Conservation (phyloP, 2,888 invertebrate species). For the Mesoligia furuncula region DNA sequence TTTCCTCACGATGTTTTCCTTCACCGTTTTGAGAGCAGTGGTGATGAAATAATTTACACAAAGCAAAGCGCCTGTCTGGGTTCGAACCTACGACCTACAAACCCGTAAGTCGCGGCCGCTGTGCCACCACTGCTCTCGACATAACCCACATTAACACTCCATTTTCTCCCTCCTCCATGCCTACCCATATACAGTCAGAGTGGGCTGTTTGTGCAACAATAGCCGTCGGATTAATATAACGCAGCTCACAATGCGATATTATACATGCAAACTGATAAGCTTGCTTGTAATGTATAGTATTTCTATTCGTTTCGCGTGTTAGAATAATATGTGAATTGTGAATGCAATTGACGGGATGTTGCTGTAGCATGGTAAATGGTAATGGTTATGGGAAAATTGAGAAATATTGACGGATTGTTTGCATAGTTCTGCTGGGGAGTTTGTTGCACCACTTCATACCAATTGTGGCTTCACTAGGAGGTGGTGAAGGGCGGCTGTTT, state of each 20-base stretch:
- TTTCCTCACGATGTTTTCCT: too few relatives aligned
- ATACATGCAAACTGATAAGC: slow-evolving; percentile 63
- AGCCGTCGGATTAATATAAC: slow-evolving; percentile 59
- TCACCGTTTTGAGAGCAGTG: too few relatives aligned
- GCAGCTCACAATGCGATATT: slow-evolving; percentile 59
- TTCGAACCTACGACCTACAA: too few relatives aligned
- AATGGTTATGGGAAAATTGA: slow-evolving; percentile 50
- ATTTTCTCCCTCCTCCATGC: slow-evolving; percentile 10
- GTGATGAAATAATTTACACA: too few relatives aligned
- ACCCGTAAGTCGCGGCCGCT: too few relatives aligned
- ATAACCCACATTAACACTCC: background rate
- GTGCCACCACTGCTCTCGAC: background rate
- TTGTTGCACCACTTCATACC: background rate
- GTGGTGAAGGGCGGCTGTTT: background rate
- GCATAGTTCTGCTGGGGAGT: background rate
- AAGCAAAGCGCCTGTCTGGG: too few relatives aligned
- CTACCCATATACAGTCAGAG: slow-evolving; percentile 54
- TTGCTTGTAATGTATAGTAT: slow-evolving; percentile 51
- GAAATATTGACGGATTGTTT: slow-evolving; percentile 19
- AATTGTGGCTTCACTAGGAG: background rate
- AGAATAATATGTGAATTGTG: slow-evolving; percentile 35
- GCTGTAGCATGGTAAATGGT: slow-evolving; percentile 27
- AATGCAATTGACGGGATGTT: slow-evolving; percentile 50
- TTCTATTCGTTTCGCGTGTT: slow-evolving; percentile 56
- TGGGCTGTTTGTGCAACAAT: slow-evolving; percentile 62